Evolutionary conservation across 2,888 invertebrate genomes (phyloP).

Genomic region (Chalcis sispes): DNA sequence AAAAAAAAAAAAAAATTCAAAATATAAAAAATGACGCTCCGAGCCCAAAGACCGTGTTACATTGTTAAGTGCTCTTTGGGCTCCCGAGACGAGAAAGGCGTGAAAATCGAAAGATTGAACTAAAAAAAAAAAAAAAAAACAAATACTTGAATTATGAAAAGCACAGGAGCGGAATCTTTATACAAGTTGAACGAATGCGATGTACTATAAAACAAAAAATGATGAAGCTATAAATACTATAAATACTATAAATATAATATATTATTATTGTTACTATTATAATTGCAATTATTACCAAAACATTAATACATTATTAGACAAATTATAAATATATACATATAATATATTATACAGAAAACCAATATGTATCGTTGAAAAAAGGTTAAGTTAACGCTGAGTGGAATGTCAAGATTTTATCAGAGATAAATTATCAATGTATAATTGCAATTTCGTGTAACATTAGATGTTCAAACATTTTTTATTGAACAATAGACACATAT

Average conservation of each 20-base stretch:
- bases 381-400: slow-evolving; percentile 41
- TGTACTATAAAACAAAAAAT: slow-evolving; percentile 68
- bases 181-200: slow-evolving; percentile 65
- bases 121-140: background rate
- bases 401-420: slow-evolving; percentile 20
- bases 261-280: slow-evolving; percentile 69
- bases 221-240: slow-evolving; percentile 68
- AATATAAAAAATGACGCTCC: slow-evolving; percentile 46
- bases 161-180: slow-evolving; percentile 57
- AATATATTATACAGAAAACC: slow-evolving; percentile 51
- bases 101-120: slow-evolving; percentile 53
- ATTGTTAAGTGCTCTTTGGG: slow-evolving; percentile 75
- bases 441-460: slow-evolving; percentile 12
- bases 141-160: slow-evolving; percentile 17
- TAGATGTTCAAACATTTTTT: slow-evolving; percentile 6
- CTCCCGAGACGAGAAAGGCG: slow-evolving; percentile 60
- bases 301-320: slow-evolving; percentile 56
- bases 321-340: slow-evolving; percentile 57
- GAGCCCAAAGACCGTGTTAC: slow-evolving; percentile 73
- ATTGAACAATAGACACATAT: too few relatives aligned
- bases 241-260: slow-evolving; percentile 64
- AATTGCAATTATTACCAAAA: slow-evolving; percentile 60
- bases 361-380: slow-evolving; percentile 47
- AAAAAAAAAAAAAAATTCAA: slow-evolving; percentile 46
- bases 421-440: background rate